phyloP scores from a whole-genome alignment of 2,888 invertebrate species.

The Pristionchus mayeri region DNA sequence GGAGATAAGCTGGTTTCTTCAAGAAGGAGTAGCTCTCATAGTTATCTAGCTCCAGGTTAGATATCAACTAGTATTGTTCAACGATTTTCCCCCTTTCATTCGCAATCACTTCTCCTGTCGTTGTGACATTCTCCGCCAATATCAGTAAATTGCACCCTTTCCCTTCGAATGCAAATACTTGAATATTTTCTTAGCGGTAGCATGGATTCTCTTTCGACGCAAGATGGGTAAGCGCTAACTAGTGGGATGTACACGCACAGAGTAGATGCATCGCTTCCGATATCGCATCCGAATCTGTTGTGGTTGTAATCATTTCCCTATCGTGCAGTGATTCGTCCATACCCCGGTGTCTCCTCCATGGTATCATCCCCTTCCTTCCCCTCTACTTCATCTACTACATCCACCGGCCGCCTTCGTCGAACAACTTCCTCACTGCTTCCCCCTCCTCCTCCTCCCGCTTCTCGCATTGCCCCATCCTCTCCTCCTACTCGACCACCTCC shows the following conservation, averaged over 20 bases:
- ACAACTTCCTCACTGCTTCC: not conserved
- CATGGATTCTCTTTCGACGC: conserved; percentile 93
- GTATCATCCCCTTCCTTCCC: conserved; percentile 12
- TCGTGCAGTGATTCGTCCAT: conserved; percentile 44
- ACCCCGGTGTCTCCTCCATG: not conserved
- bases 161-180: conserved; percentile 48
- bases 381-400: not conserved
- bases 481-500: conserved; percentile 26
- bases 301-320: not conserved
- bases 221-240: conserved; percentile 84
- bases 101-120: conserved; percentile 1
- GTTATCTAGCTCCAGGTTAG: conserved; percentile 79
- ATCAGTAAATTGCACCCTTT: conserved; percentile 14
- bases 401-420: conserved; percentile 7
- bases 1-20: conserved; percentile 77
- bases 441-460: not conserved
- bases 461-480: not conserved
- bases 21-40: conserved; percentile 66
- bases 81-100: not conserved
- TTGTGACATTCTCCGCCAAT: conserved; percentile 46
- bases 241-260: not conserved
- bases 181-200: conserved; percentile 82
- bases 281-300: conserved; percentile 4
- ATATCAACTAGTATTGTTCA: not conserved
- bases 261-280: not conserved